Percentiles rank a stretch among this genome's conserved stretches.
phyloP scores from a whole-genome alignment of 2,113 vertebrate genomes.

The Pithys albifrons region DNA sequence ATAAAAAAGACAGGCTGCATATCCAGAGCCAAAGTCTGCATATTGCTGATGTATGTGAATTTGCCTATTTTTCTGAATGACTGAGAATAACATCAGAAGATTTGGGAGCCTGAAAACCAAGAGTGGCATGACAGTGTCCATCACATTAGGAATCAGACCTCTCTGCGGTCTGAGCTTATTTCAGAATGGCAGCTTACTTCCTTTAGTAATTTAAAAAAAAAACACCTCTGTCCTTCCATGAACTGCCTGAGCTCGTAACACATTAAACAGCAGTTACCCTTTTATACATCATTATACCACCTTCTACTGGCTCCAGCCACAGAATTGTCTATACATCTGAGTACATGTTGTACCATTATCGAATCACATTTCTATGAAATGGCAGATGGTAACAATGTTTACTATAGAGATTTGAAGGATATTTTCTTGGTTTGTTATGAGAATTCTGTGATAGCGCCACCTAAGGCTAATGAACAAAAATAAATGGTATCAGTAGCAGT shows the following conservation, averaged over 20 bases:
- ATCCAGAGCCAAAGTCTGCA: neutral
- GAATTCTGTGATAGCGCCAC: neutral
- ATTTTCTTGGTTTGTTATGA: neutral
- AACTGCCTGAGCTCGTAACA: neutral
- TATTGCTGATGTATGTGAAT: neutral
- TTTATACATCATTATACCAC: rapidly evolving
- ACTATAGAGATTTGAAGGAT: neutral
- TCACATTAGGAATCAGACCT: neutral
- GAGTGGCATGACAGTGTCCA: neutral
- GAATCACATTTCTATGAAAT: neutral
- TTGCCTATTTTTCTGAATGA: neutral
- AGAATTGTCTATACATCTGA: neutral
- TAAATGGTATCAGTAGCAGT: neutral
- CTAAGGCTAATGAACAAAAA: neutral
- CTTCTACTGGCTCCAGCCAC: neutral
- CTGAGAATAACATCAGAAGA: neutral
- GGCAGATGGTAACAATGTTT: neutral
- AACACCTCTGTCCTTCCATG: neutral
- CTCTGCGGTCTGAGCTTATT: neutral
- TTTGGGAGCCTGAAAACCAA: neutral
- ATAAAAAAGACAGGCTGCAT: neutral
- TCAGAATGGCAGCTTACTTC: neutral
- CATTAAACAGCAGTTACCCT: neutral
- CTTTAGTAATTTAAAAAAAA: rapidly evolving
- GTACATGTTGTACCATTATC: neutral